Evolutionary conservation across 2,888 invertebrate genomes (phyloP).

Genomic region (Stenotaenia linearis): DNA sequence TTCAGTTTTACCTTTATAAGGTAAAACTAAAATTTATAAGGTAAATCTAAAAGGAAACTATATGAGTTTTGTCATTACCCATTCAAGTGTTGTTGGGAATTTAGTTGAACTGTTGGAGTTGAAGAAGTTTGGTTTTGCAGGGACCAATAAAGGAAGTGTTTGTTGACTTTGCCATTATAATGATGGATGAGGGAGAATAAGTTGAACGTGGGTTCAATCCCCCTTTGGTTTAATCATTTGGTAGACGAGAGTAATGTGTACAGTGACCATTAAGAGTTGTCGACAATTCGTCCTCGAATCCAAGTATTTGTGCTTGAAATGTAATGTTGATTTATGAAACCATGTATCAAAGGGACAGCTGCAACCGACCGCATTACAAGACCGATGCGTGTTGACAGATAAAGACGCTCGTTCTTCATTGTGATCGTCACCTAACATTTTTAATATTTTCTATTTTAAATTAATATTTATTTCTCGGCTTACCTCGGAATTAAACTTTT

Average conservation of each 20-base stretch:
- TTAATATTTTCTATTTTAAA: background rate
- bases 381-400: constrained; percentile 17
- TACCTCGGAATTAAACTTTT: no score
- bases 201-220: background rate
- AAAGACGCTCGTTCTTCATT: background rate
- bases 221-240: constrained; percentile 22
- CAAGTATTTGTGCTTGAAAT: constrained; percentile 16
- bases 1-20: no score
- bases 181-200: background rate
- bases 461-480: background rate
- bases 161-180: background rate
- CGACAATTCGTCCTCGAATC: background rate
- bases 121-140: background rate
- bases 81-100: no score
- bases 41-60: no score
- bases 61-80: no score
- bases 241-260: background rate
- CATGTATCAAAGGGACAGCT: constrained; percentile 24
- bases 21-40: no score
- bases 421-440: background rate
- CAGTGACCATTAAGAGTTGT: constrained; percentile 16
- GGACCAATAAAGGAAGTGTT: background rate
- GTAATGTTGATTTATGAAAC: constrained; percentile 24
- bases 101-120: no score
- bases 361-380: background rate